Base-by-base conservation (phyloP, 2,888 invertebrate genomes). In the Pseudococcus viburni region DNA sequence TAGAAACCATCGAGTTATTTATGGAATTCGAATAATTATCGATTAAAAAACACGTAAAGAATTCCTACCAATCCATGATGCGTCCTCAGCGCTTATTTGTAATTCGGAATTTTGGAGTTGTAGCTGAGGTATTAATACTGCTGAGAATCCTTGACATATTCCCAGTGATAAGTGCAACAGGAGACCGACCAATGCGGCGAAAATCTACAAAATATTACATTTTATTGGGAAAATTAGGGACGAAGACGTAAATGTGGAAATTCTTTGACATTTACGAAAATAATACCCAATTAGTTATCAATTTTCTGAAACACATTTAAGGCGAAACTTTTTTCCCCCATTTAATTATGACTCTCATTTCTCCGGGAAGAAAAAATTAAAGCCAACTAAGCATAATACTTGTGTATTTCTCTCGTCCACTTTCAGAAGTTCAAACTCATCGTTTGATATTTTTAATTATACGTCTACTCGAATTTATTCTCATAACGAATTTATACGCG, bases 71-170 rank as follows among this genome's bases (percentile, higher is more conserved):
- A 95, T 93, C 95, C 95, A 95, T 89, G 95, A 95, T 83, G 93
- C 93, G 91, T 95, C 93, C 89, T 94, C 94, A 55, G 93, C 92
- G 4, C 94, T 93, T 90, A 94, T 93, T n/a, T 88, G 88, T 17
- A 77, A 42, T 46, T 73, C 15, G 84, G 90, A 90, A 84, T 64
- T 88, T 85, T 93, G 92, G 9, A 7, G n/a, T 77, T 87, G 48
- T 90, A 95, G 93, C 92, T 95, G 95, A 87, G 95, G 95, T 89
- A 95, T 92, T 90, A 95, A 93, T 51, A 95, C 94, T 1, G 95
- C 95, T 64, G 95, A 95, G 92, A 94, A 95, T 59, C 95, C 95
- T 91, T 95, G 95, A 89, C 94, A 94, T 91, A 95, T 94, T 0
- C 95, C 95, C 90, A 95, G 94, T 84, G 95, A 95, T 90, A 95